Base-by-base conservation (phyloP, 92 coral and sea anemone species). In the Pocillopora meandrina region DNA sequence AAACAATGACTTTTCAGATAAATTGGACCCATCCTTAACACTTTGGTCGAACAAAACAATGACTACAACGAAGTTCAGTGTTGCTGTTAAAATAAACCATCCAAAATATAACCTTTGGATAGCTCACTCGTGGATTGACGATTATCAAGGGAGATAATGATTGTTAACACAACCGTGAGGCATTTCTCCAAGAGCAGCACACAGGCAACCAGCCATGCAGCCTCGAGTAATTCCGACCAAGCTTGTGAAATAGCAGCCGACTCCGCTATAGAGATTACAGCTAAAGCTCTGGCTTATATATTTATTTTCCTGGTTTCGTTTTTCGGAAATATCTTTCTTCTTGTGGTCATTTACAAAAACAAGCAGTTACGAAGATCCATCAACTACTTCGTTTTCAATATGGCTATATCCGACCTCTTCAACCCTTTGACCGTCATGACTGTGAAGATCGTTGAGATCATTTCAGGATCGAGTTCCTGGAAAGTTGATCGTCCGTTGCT, bases 351-450 rank as follows among this genome's bases (percentile, higher is more conserved):
- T 71, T 71, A 21, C 56, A 71, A 73, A 52, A 71, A 68, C 66
- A 70, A 71, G 65, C 55, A 42, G 20, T 15, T 71, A 11, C 62
- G 79, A 10, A 71, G 36, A 58, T 69, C 86, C 57, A 73, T 82
- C 55, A 82, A 82, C 35, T 82, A 57, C 56, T 82, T 82, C 55
- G 67, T 81, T 58, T n/a, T 56, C 26, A 82, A 71, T 60, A 82
- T 71, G 86, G 86, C 79, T 15, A 70, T 33, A 12, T 82, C 86
- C 13, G 79, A 82, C 75, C 56, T 82, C 17, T 31, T 71, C 86
- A 71, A 23, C 58, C 79, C 79, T 42, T 61, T 71, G 59, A 42
- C 68, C 57, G 14, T 82, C 26, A 59, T 82, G 21, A 68, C 71
- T 7, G 34, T 34, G 0, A 47, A 17, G 17, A 82, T 82, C 2